phyloP scores from a whole-genome alignment of 1,140 invertebrate species.

The Acromyrmex charruanus region DNA sequence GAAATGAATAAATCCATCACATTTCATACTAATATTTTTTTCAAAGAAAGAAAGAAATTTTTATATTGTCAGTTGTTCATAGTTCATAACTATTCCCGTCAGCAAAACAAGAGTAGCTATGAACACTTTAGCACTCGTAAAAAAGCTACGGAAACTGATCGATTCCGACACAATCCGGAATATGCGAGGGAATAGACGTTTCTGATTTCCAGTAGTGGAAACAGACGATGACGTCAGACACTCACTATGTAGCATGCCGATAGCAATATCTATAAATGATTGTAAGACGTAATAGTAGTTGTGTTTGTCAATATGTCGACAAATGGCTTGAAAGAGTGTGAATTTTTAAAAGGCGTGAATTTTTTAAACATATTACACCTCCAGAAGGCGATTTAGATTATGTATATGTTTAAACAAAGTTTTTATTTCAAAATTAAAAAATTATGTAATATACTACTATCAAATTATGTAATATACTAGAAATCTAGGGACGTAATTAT shows the following conservation, averaged over 20 bases:
- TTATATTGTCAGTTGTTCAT: not conserved
- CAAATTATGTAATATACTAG: not conserved
- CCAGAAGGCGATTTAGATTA: not conserved
- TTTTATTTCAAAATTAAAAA: not conserved
- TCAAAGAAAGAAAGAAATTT: constrained; percentile 9
- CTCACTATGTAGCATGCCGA: constrained; percentile 5
- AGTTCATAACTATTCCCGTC: no score
- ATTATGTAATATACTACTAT: not conserved
- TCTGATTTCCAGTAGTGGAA: constrained; percentile 54
- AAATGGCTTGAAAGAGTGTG: not conserved
- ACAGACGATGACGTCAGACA: constrained; percentile 19
- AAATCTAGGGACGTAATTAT: not conserved
- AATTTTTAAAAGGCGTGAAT: not conserved
- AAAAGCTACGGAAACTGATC: constrained; percentile 26
- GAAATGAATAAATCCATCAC: not conserved
- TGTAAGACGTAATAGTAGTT: not conserved
- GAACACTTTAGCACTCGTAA: not conserved
- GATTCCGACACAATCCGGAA: not conserved
- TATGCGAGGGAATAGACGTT: constrained; percentile 22
- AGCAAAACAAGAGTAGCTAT: not conserved
- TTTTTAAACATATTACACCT: not conserved
- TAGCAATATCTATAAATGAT: constrained; percentile 27
- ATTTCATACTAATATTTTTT: not conserved
- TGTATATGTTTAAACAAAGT: not conserved
- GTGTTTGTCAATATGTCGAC: constrained; percentile 39